Evolutionary conservation across 2,113 vertebrate genomes (phyloP).

Genomic region (Pristiophorus japonicus): DNA sequence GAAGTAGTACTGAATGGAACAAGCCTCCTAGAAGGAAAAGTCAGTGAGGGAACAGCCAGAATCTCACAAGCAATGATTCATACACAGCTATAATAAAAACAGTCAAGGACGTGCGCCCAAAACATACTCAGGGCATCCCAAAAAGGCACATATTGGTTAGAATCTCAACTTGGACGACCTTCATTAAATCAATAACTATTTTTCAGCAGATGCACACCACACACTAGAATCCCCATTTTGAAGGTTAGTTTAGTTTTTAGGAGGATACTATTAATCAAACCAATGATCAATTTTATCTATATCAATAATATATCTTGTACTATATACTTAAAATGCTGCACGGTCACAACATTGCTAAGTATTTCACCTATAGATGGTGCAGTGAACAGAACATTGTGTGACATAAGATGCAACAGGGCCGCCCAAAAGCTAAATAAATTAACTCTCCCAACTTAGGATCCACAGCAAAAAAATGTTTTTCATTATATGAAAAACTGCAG

Average conservation of each 20-base stretch:
- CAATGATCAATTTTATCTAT: not conserved
- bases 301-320: not conserved
- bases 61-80: not conserved
- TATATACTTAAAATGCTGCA: not conserved
- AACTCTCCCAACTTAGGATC: not conserved
- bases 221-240: not conserved
- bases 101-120: not conserved
- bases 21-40: conserved; percentile 73
- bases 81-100: not conserved
- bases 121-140: not conserved
- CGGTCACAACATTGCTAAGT: not conserved
- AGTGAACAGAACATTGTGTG: not conserved
- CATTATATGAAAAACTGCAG: not conserved
- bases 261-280: not conserved
- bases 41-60: not conserved
- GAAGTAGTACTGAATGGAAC: conserved; percentile 94
- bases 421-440: not conserved
- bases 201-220: not conserved
- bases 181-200: not conserved
- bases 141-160: not conserved
- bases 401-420: not conserved
- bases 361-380: not conserved
- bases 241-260: not conserved
- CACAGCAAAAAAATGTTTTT: not conserved
- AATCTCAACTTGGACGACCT: no score